Percentiles rank a stretch among this genome's conserved stretches.
These are phyloP conservation scores for Ceratitis capitata DNA, from an alignment of 1,140 invertebrate genomes.

Conservation along the genomic window DNA sequence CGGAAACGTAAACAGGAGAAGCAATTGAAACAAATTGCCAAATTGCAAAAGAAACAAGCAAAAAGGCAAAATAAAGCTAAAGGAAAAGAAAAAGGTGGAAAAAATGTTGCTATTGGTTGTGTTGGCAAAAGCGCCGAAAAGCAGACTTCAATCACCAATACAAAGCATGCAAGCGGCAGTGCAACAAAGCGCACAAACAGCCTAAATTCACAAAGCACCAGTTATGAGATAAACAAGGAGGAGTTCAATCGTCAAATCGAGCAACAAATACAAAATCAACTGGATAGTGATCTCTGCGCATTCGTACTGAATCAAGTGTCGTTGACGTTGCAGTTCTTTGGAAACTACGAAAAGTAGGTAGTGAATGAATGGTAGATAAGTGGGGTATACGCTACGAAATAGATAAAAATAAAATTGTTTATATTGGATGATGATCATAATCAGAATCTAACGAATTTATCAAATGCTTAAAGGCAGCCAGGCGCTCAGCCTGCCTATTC, in stretches of 20 bases:
- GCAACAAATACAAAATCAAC: constrained; percentile 68
- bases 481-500: too few species aligned
- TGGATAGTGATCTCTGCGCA: constrained; percentile 71
- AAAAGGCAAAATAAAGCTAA: constrained; percentile 19
- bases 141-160: neutral
- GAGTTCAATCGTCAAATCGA: constrained; percentile 52
- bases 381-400: neutral
- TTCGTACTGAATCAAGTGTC: constrained; percentile 83
- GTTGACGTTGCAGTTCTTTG: constrained; percentile 79
- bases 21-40: constrained; percentile 50
- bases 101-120: too few species aligned
- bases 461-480: too few species aligned
- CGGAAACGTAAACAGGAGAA: constrained; percentile 51
- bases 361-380: neutral
- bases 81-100: neutral
- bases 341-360: constrained; percentile 76
- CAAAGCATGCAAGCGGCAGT: constrained; percentile 12
- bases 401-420: too few species aligned
- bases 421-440: too few species aligned
- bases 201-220: constrained; percentile 34
- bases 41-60: constrained; percentile 53
- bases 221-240: constrained; percentile 44
- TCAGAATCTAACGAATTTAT: too few species aligned
- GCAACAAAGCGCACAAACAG: constrained; percentile 46
- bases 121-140: neutral